Percentiles rank a stretch among this genome's conserved stretches.
phyloP scores from a whole-genome alignment of 1,140 invertebrate genomes.

The Plodia interpunctella region DNA sequence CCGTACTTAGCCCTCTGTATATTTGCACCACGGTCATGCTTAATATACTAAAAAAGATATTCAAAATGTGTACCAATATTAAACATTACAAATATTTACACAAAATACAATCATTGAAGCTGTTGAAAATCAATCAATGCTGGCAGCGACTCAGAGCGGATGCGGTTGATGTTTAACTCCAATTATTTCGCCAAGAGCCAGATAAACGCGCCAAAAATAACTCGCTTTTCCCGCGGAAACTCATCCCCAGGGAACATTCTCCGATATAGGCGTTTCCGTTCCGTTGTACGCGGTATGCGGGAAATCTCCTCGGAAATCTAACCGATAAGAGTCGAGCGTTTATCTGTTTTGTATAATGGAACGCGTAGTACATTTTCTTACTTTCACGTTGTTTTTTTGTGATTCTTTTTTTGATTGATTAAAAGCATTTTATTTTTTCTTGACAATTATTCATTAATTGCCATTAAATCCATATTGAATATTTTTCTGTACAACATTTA shows the following conservation, averaged over 20 bases:
- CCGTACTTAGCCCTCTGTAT: too few species aligned
- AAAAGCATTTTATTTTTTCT: too few species aligned
- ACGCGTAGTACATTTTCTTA: background rate
- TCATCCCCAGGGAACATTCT: constrained; percentile 42
- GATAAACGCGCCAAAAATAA: constrained; percentile 51
- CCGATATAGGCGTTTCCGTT: constrained; percentile 48
- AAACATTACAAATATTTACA: background rate
- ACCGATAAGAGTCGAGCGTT: background rate
- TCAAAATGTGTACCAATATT: too few species aligned
- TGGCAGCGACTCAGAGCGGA: constrained; percentile 35
- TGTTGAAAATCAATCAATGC: constrained; percentile 38
- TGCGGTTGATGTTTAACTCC: constrained; percentile 41
- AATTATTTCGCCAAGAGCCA: constrained; percentile 35
- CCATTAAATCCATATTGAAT: too few species aligned
- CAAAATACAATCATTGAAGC: background rate
- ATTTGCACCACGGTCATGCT: too few species aligned
- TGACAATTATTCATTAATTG: too few species aligned
- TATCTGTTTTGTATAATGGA: constrained; percentile 11
- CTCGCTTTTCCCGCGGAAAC: constrained; percentile 15
- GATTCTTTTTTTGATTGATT: background rate
- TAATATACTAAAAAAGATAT: too few species aligned
- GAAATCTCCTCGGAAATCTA: constrained; percentile 49
- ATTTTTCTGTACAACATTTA: too few species aligned
- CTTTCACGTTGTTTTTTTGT: background rate
- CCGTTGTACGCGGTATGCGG: constrained; percentile 31